Base-by-base conservation (phyloP, 1,140 invertebrate genomes). In the Papilio aristodemus region DNA sequence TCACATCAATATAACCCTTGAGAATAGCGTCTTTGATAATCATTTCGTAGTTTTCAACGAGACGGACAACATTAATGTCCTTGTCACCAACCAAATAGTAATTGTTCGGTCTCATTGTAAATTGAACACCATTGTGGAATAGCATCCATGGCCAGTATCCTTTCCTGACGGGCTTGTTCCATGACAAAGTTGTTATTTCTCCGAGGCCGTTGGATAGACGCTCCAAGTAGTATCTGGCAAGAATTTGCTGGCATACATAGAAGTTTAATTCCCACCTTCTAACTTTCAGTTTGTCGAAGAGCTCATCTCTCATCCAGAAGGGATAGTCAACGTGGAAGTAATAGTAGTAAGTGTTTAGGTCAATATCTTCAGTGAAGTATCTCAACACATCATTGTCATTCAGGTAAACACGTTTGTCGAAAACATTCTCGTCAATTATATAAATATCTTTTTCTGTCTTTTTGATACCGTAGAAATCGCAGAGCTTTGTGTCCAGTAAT, bases 291-390 rank as follows among this genome's bases (percentile, higher is more conserved):
- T 94, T 87, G n/a, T 89, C 84, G 17, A 90, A 87, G 8, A 93
- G 87, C 25, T 92, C 90, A 68, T 92, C 92, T 41, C 91, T 92
- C 79, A 95, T 82, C 93, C 93, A 95, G 92, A 93, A 94, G 59
- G 95, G 94, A 84, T 94, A 94, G 39, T 94, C 91, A 71, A 93
- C 83, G 68, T 95, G 94, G 91, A 94, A 93, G 84, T 95, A 94
- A 87, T 94, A 95, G 86, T 95, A 95, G 83, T 93, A 95, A 4
- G 93, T 90, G 74, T 95, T 95, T 38, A 95, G 86, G 25, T 94
- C 95, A 73, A 95, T 92, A 76, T 95, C 95, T 85, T 95, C 94
- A 22, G 93, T 93, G 78, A 94, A 95, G 75, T 95, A 95, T 69
- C 93, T 92, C 25, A 95, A 68, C 10, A 85, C 82, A 75, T 89